These are phyloP conservation scores for Tenthredo mesomela DNA, from an alignment of 2,888 invertebrate genomes.

Conservation along the genomic window DNA sequence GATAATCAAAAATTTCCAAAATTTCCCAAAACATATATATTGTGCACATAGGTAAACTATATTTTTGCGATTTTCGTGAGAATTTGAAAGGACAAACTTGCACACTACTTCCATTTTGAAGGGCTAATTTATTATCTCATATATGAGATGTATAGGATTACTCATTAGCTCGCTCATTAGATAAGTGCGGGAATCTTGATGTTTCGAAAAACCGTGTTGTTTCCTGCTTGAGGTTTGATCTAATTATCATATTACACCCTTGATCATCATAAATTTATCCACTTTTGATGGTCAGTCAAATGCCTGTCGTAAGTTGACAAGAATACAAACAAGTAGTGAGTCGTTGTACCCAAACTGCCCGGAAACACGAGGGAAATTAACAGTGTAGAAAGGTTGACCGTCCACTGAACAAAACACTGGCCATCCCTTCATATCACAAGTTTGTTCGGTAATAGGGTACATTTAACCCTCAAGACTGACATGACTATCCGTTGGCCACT, in stretches of 20 bases:
- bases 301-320: background rate
- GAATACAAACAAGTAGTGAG: background rate
- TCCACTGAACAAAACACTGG: background rate
- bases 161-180: no score
- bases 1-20: background rate
- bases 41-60: background rate
- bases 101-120: background rate
- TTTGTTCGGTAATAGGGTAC: slow-evolving; percentile 15
- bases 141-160: no score
- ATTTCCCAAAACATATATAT: background rate
- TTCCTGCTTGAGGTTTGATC: background rate
- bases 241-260: background rate
- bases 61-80: background rate
- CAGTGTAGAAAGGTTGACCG: slow-evolving; percentile 14
- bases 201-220: background rate
- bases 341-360: background rate
- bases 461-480: background rate
- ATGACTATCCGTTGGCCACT: background rate
- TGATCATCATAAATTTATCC: background rate
- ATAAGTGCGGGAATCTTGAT: background rate
- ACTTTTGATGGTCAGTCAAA: background rate
- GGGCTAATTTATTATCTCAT: no score
- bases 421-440: slow-evolving; percentile 9
- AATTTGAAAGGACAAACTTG: background rate
- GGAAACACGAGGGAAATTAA: slow-evolving; percentile 38